Evolutionary conservation across 2,113 vertebrate genomes (phyloP).

Genomic region (Cyanoramphus novaezelandiae): DNA sequence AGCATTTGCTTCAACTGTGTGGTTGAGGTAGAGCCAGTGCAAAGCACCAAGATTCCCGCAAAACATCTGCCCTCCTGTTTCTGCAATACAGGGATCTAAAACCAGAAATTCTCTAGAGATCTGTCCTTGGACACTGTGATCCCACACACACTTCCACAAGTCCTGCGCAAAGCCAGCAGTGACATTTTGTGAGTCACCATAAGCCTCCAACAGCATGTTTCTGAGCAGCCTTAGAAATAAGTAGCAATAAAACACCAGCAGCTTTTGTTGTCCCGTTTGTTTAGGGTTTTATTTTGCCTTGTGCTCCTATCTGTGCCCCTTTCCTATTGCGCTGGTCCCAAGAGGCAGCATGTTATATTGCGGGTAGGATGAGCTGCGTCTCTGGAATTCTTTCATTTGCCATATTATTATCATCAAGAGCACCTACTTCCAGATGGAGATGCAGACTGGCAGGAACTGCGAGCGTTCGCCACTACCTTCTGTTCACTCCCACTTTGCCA

Average conservation of each 20-base stretch:
- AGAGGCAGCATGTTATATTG: not conserved
- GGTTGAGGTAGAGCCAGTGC: not conserved
- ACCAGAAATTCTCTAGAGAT: not conserved
- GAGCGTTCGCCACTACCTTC: conserved; percentile 47
- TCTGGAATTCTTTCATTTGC: conserved; percentile 11
- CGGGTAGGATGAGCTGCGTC: not conserved
- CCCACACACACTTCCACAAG: rapidly evolving
- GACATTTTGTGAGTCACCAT: not conserved
- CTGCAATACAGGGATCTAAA: not conserved
- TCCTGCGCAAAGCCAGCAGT: not conserved
- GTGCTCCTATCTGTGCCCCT: conserved; percentile 13
- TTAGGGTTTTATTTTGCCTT: not conserved
- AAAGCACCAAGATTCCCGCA: rapidly evolving
- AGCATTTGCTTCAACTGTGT: rapidly evolving
- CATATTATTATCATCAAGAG: not conserved
- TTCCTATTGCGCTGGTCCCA: not conserved
- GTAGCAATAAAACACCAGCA: not conserved
- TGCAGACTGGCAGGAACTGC: not conserved
- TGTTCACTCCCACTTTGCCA: conserved; percentile 61
- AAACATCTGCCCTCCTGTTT: not conserved
- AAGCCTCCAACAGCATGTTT: rapidly evolving
- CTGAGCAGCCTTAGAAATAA: not conserved
- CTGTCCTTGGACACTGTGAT: not conserved
- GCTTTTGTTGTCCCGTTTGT: not conserved
- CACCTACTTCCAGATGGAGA: conserved; percentile 61